Evolutionary conservation across 2,113 vertebrate genomes (phyloP).

Genomic region (Chauna torquata): DNA sequence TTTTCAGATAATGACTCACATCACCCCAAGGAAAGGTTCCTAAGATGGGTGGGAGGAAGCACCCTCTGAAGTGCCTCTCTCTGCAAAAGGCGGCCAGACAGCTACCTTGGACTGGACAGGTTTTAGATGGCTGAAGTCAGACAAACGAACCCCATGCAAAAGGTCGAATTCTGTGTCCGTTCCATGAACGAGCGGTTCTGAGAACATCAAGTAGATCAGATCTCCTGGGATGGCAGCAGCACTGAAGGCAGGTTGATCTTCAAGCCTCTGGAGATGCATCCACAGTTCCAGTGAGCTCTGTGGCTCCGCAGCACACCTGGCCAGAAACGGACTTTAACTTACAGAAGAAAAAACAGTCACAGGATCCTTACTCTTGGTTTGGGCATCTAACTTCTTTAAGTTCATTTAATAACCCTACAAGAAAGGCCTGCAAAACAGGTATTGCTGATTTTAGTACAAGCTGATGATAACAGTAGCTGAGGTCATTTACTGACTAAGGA

Average conservation of each 20-base stretch:
- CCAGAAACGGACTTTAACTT: background rate
- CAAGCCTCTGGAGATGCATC: background rate
- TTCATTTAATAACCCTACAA: background rate
- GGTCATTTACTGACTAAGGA: background rate
- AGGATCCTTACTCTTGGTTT: background rate
- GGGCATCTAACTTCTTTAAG: background rate
- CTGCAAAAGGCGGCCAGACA: background rate
- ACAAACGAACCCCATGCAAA: background rate
- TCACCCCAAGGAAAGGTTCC: background rate
- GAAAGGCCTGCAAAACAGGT: background rate
- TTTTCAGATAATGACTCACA: background rate
- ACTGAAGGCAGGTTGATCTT: background rate
- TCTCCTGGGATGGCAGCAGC: background rate
- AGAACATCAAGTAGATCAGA: background rate
- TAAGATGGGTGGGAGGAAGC: background rate
- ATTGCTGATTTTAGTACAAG: background rate
- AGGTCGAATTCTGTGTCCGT: background rate
- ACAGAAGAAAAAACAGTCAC: background rate
- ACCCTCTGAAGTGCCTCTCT: background rate
- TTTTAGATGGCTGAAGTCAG: background rate
- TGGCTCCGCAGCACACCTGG: rapidly evolving
- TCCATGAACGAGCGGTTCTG: background rate
- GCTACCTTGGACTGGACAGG: background rate
- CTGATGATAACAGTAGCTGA: background rate
- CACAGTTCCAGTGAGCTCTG: background rate